Evolutionary conservation across 2,888 invertebrate genomes (phyloP).

Genomic region (Sesia apiformis): DNA sequence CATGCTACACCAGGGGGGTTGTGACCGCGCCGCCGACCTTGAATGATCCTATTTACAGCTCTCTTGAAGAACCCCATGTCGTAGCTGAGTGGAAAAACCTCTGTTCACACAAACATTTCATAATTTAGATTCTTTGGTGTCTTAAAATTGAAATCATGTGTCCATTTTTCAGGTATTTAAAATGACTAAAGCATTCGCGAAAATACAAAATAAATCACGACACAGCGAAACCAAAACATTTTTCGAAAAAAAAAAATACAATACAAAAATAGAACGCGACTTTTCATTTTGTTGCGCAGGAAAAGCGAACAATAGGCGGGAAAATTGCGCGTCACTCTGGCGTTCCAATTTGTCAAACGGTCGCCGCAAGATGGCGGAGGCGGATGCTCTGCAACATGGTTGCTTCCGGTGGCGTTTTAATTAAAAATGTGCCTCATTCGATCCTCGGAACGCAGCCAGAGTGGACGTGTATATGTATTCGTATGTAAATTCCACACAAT

Average conservation of each 20-base stretch:
- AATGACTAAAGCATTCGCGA: slow-evolving; percentile 25
- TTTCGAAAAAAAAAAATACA: slow-evolving; percentile 45
- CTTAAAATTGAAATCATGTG: no score
- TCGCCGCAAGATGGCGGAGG: slow-evolving; percentile 64
- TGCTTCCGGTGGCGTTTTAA: slow-evolving; percentile 61
- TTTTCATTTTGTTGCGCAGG: slow-evolving; percentile 71
- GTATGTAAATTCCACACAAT: no score
- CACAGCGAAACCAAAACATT: slow-evolving; percentile 39
- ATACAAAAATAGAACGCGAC: slow-evolving; percentile 53
- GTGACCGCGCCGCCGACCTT: no score
- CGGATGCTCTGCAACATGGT: slow-evolving; percentile 56
- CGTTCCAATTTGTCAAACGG: slow-evolving; percentile 74
- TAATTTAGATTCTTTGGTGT: no score
- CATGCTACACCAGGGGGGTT: no score
- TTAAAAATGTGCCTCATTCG: slow-evolving; percentile 67
- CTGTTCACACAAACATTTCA: no score
- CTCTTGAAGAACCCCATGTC: no score
- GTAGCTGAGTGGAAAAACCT: no score
- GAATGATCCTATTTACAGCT: no score
- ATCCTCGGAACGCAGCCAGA: slow-evolving; percentile 32
- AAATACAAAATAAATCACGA: slow-evolving; percentile 31
- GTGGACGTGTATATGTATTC: slow-evolving; percentile 26
- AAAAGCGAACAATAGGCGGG: slow-evolving; percentile 71
- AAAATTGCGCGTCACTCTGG: slow-evolving; percentile 74
- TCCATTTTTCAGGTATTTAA: no score